Evolutionary conservation across 2,888 invertebrate species (phyloP).

Genomic region (Polyommatus icarus): DNA sequence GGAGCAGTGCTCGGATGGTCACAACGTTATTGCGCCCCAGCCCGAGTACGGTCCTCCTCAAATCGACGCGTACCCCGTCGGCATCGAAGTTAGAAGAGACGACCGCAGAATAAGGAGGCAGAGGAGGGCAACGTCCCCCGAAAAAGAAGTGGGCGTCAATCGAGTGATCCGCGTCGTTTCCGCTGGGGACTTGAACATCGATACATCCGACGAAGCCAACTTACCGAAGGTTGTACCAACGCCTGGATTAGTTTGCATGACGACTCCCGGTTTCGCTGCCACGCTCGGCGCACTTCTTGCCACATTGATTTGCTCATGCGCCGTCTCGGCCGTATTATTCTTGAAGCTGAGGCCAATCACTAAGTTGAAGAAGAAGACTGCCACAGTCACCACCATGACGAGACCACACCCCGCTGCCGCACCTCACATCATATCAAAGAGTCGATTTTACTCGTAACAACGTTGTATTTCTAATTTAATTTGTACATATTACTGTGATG

Average conservation of each 20-base stretch:
- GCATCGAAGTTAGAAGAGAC: constrained; percentile 85
- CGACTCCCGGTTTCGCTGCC: constrained; percentile 94
- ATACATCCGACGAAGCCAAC: constrained; percentile 85
- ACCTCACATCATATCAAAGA: constrained; percentile 78
- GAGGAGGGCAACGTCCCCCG: constrained; percentile 82
- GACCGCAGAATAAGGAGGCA: constrained; percentile 86
- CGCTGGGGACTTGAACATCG: constrained; percentile 91
- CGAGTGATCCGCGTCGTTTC: constrained; percentile 94
- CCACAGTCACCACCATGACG: constrained; percentile 70
- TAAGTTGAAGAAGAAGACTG: constrained; percentile 77
- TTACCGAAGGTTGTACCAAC: constrained; percentile 82
- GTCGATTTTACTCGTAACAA: constrained; percentile 85
- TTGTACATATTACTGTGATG: constrained; percentile 80
- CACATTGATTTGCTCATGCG: constrained; percentile 90
- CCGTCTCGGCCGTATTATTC: constrained; percentile 92
- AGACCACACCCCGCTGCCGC: constrained; percentile 69
- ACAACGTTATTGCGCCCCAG: constrained; percentile 74
- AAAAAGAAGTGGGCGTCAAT: constrained; percentile 93
- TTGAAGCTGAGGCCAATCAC: constrained; percentile 88
- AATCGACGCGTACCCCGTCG: constrained; percentile 73
- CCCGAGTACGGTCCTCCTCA: constrained; percentile 88
- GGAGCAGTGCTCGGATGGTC: constrained; percentile 91
- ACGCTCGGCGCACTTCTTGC: constrained; percentile 91
- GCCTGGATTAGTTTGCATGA: constrained; percentile 94
- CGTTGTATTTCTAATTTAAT: constrained; percentile 61